These are phyloP conservation scores for Parauchenoglanis punctatus DNA, from an alignment of 2,797 vertebrate species.

Conservation along the genomic window DNA sequence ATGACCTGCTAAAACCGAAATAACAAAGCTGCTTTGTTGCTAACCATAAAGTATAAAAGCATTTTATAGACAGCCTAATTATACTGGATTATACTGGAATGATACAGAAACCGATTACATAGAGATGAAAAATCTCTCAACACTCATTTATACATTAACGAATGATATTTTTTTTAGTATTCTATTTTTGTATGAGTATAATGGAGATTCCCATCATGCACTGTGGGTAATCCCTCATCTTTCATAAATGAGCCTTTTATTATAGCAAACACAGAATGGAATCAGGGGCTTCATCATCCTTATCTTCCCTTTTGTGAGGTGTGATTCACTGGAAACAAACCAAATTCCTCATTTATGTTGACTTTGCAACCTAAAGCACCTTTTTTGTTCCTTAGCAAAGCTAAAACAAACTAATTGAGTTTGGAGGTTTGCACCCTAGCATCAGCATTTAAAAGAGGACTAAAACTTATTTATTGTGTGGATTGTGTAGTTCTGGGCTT, in stretches of 20 bases:
- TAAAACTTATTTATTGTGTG: neutral
- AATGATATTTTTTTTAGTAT: neutral
- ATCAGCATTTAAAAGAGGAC: neutral
- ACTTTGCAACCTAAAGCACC: neutral
- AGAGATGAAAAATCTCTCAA: neutral
- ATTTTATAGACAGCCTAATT: neutral
- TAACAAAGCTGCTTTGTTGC: neutral
- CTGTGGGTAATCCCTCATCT: slow-evolving; percentile 28
- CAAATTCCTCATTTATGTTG: slow-evolving; percentile 4
- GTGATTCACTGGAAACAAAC: slow-evolving; percentile 24
- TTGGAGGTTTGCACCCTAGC: neutral
- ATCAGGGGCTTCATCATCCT: slow-evolving; percentile 26
- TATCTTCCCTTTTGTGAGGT: slow-evolving; percentile 20
- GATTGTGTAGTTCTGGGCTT: neutral
- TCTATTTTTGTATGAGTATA: neutral
- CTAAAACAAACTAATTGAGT: neutral
- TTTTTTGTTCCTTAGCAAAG: neutral
- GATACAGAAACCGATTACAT: neutral
- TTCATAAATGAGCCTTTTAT: slow-evolving; percentile 2
- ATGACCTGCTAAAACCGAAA: neutral
- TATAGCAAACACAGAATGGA: neutral
- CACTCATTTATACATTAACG: neutral
- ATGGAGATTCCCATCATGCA: slow-evolving; percentile 17
- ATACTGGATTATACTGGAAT: neutral
- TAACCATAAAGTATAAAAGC: neutral